Evolutionary conservation across 2,797 vertebrate genomes (phyloP), one percentile per base, ranked within the genome.

Genomic region (Cetoscarus ocellatus): DNA sequence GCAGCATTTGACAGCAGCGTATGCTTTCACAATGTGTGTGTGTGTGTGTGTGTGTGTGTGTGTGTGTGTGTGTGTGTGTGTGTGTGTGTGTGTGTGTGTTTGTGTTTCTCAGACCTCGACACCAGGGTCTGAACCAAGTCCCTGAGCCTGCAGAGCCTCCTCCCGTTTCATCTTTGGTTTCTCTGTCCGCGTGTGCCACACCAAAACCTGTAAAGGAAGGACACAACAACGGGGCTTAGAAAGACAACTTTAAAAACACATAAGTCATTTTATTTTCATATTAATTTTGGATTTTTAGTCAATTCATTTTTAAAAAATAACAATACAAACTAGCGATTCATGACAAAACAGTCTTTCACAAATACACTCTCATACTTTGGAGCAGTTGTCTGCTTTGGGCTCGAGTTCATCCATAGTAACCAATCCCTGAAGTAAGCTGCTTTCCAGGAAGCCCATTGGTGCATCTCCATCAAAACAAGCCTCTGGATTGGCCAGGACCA

Each of bases 161-260:
- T 98, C 97, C 45, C 96, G 92, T 82, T 97, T 97, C 96, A 97
- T 96, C 90, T 98, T 98, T 10, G 97, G 97, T 73, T 97, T 98
- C 93, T 98, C 97, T 0, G 97, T 97, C 38, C 97, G 93, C 0
- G 97, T 98, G 75, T 98, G 97, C 97, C 97, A 98, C 64, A 98
- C 97, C 83, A 98, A 91, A 40, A 98, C 95, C 97, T 98, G 75
- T 44, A 57, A 56, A 1, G 12, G 36, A 67, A 36, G 64, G 58
- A 8, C 54, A 67, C 11, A 58, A n/a, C 10, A 8, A 56, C 61
- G 10, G 7, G 18, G 10, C 48, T 27, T 8, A 12, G 12, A 34
- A 34, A 13, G 3, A 8, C 7, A 14, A 5, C 13, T 3, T 44
- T 44, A 12, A 27, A n/a, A 2, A 27, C 27, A 27, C 27, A 27